Conservation (phyloP, 2,113 vertebrate species). For the Peromyscus maniculatus region DNA sequence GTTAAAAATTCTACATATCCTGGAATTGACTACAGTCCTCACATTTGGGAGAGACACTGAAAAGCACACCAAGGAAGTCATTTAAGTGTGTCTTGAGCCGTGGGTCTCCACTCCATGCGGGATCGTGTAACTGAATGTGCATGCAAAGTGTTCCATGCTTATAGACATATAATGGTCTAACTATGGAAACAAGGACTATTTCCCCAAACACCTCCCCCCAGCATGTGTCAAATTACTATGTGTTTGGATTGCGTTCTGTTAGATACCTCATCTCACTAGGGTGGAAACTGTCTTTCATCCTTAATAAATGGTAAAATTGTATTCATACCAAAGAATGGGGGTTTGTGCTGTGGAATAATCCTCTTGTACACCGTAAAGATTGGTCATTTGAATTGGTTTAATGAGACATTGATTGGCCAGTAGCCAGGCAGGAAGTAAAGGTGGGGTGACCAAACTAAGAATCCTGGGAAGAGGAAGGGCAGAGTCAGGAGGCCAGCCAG, state of each 20-base stretch:
- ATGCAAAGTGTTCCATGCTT: accelerated
- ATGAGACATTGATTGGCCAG: too few relatives aligned
- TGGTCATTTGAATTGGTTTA: too few relatives aligned
- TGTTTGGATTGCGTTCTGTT: background rate
- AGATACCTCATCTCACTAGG: background rate
- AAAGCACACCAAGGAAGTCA: conserved; percentile 21
- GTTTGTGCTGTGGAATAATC: background rate
- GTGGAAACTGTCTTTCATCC: background rate
- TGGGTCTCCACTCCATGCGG: background rate
- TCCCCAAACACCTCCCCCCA: background rate
- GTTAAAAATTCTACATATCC: background rate
- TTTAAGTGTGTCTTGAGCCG: background rate
- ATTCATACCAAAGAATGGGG: background rate
- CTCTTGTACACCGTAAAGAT: too few relatives aligned
- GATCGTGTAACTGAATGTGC: background rate
- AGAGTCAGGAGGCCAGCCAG: too few relatives aligned
- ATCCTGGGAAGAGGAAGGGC: too few relatives aligned
- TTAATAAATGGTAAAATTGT: background rate
- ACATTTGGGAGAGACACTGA: conserved; percentile 12
- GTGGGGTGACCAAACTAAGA: too few relatives aligned
- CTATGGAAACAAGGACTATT: background rate
- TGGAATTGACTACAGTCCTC: background rate
- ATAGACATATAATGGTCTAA: background rate
- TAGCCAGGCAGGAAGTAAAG: too few relatives aligned
- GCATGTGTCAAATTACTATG: background rate